Evolutionary conservation across 2,888 invertebrate species (phyloP).

Genomic region (Bellardia pandia): DNA sequence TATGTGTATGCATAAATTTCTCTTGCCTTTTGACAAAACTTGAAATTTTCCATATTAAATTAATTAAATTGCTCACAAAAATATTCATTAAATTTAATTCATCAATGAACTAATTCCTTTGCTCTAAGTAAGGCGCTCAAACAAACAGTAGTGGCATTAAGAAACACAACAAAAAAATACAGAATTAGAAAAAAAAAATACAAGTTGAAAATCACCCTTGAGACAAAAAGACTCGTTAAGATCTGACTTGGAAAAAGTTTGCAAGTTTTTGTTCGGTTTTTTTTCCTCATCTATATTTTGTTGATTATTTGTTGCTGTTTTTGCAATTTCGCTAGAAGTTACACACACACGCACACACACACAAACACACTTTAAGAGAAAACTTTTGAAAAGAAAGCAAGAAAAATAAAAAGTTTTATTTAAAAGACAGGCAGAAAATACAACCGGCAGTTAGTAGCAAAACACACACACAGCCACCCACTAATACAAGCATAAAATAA

Average conservation of each 20-base stretch:
- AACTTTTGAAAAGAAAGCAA: background rate
- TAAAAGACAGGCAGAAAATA: background rate
- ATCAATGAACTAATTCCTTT: constrained; percentile 58
- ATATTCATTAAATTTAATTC: constrained; percentile 12
- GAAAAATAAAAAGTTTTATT: constrained; percentile 2
- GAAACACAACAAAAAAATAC: background rate
- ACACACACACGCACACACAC: constrained; percentile 8
- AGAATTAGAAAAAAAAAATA: constrained; percentile 1
- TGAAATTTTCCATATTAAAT: background rate
- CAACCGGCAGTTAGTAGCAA: constrained; percentile 28
- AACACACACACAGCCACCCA: background rate
- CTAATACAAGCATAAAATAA: background rate
- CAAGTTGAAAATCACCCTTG: constrained; percentile 77
- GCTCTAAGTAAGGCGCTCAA: constrained; percentile 10
- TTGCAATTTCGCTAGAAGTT: constrained; percentile 57
- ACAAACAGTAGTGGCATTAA: constrained; percentile 18
- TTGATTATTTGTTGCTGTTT: constrained; percentile 34
- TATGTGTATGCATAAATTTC: too few species aligned
- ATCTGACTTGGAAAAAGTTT: constrained; percentile 69
- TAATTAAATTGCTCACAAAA: background rate
- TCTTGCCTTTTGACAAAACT: too few species aligned
- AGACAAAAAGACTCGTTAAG: constrained; percentile 75
- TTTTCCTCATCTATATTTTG: background rate
- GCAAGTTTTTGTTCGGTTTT: constrained; percentile 29
- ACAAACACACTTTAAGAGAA: background rate